These are phyloP conservation scores for Poeciliopsis turneri DNA, from an alignment of 2,797 vertebrate genomes.

Conservation along the genomic window DNA sequence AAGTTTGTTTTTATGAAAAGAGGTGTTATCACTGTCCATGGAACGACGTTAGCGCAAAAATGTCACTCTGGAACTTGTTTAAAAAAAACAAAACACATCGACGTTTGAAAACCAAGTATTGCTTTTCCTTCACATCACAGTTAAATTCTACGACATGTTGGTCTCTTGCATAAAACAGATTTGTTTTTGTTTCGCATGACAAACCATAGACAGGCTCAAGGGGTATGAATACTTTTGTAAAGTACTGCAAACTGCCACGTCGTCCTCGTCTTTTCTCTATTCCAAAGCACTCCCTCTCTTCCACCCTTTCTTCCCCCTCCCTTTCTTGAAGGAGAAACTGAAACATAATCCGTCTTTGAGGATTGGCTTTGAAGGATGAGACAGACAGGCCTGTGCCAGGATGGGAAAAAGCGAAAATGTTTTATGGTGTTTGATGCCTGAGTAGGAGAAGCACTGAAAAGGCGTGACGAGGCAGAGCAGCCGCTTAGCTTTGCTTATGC, in stretches of 20 bases:
- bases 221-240: not conserved
- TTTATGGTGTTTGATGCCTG: conserved; percentile 65
- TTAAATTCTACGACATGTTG: not conserved
- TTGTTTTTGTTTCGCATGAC: not conserved
- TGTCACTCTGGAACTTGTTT: not conserved
- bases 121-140: not conserved
- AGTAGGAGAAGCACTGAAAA: conserved; percentile 62
- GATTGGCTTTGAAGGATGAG: conserved; percentile 75
- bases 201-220: not conserved
- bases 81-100: not conserved
- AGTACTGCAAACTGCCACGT: conserved; percentile 55
- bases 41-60: accelerated
- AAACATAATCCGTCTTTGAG: conserved; percentile 76
- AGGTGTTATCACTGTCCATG: too few relatives aligned
- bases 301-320: not conserved
- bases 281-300: not conserved
- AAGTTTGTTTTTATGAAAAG: too few relatives aligned
- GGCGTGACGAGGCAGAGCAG: conserved; percentile 41
- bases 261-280: conserved; percentile 40
- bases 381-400: conserved; percentile 57
- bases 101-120: too few relatives aligned
- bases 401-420: conserved; percentile 64
- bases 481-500: conserved; percentile 51
- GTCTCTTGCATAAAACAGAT: not conserved
- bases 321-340: conserved; percentile 58